Conservation (phyloP, 1,140 invertebrate species). For the Ganaspis sp. region DNA sequence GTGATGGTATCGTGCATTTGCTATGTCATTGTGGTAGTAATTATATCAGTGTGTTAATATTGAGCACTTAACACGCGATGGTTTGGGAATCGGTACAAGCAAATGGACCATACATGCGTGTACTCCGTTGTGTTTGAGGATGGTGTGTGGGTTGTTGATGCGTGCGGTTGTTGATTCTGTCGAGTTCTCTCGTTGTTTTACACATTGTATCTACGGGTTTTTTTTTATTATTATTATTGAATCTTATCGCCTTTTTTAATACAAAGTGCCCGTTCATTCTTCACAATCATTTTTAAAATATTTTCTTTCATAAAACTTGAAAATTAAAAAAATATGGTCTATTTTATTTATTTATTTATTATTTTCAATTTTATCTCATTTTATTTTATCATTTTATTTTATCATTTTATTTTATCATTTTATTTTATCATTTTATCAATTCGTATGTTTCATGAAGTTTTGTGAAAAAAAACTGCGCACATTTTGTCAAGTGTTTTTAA, state of each 20-base stretch:
- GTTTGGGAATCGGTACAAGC: constrained; percentile 64
- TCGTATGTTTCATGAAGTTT: too few species aligned
- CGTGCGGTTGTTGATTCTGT: constrained; percentile 67
- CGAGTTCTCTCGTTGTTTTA: constrained; percentile 61
- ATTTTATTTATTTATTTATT: too few species aligned
- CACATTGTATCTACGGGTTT: constrained; percentile 58
- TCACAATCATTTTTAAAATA: background rate
- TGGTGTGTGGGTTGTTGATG: constrained; percentile 68
- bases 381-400: too few species aligned
- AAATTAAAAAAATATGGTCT: background rate
- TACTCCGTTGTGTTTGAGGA: constrained; percentile 64
- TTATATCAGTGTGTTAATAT: constrained; percentile 52
- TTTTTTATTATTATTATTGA: background rate
- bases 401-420: too few species aligned
- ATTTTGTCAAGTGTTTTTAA: too few species aligned
- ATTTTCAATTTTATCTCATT: too few species aligned
- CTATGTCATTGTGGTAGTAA: constrained; percentile 72
- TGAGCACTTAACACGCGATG: constrained; percentile 50
- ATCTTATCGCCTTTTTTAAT: constrained; percentile 49
- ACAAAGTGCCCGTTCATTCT: constrained; percentile 14
- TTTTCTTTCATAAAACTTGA: too few species aligned
- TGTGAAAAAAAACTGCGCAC: too few species aligned
- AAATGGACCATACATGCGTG: constrained; percentile 67
- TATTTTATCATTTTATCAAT: too few species aligned
- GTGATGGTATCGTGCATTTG: constrained; percentile 77